Evolutionary conservation across 2,113 vertebrate species (phyloP).

Genomic region (Lampris incognitus): DNA sequence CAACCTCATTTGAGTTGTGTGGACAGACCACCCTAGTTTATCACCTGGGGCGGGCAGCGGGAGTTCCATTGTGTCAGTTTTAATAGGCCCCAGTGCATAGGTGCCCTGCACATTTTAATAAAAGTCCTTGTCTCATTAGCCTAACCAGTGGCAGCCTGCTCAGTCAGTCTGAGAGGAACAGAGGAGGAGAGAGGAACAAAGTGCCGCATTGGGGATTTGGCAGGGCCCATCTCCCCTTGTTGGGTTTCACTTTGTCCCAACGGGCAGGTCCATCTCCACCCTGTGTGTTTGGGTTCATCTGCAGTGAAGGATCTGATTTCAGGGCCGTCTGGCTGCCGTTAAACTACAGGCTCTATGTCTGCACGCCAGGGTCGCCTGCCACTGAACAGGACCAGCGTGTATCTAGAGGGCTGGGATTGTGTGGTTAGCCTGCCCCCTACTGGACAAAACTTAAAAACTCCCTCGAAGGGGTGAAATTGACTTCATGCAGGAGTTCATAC

Average conservation of each 20-base stretch:
- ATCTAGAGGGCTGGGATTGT: slow-evolving; percentile 1
- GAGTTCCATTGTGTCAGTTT: slow-evolving; percentile 50
- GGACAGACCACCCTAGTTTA: slow-evolving; percentile 40
- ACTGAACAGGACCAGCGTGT: slow-evolving; percentile 19
- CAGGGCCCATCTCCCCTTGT: slow-evolving; percentile 53
- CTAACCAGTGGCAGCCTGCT: slow-evolving; percentile 36
- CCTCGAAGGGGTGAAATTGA: neutral
- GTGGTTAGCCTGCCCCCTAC: slow-evolving; percentile 64
- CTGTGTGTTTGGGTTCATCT: slow-evolving; percentile 82
- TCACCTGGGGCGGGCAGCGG: slow-evolving; percentile 5
- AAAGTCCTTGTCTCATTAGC: slow-evolving; percentile 59
- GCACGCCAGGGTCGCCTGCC: slow-evolving; percentile 44
- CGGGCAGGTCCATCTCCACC: slow-evolving; percentile 70
- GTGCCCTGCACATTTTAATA: slow-evolving; percentile 49
- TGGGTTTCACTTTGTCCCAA: slow-evolving; percentile 73
- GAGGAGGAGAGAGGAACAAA: slow-evolving; percentile 33
- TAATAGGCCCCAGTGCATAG: slow-evolving; percentile 42
- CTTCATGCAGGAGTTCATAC: too few species aligned
- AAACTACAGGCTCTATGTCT: slow-evolving; percentile 55
- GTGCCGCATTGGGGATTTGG: slow-evolving; percentile 67
- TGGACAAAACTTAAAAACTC: slow-evolving; percentile 37
- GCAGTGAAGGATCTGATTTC: slow-evolving; percentile 82
- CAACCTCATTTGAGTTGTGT: slow-evolving; percentile 41
- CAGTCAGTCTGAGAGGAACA: slow-evolving; percentile 34
- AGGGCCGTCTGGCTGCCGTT: slow-evolving; percentile 63